These are phyloP conservation scores for Andrena cerasifolii DNA, from an alignment of 1,140 invertebrate genomes.

Conservation along the genomic window DNA sequence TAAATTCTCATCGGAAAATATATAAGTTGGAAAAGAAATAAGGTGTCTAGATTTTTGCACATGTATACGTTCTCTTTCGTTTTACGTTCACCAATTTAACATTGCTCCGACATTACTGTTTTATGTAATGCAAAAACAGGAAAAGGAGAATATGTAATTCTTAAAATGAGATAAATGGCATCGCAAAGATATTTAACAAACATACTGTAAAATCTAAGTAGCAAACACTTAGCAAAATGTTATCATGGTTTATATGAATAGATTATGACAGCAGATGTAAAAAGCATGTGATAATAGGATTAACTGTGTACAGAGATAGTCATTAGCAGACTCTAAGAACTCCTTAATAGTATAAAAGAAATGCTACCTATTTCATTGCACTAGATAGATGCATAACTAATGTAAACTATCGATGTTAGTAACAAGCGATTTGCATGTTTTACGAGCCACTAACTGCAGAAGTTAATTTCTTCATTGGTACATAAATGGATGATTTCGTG, in stretches of 20 bases:
- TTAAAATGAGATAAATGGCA: conserved; percentile 51
- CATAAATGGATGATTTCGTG: not conserved
- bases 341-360: conserved; percentile 3
- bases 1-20: not conserved
- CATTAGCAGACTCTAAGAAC: not conserved
- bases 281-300: conserved; percentile 28
- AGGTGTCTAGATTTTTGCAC: not conserved
- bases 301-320: conserved; percentile 1
- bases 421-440: conserved; percentile 35
- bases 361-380: not conserved
- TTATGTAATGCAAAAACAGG: conserved; percentile 40
- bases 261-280: conserved; percentile 21
- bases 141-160: conserved; percentile 48
- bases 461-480: not conserved
- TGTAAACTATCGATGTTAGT: conserved; percentile 10
- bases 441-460: conserved; percentile 2
- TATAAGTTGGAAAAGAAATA: not conserved
- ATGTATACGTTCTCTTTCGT: not conserved
- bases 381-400: conserved; percentile 20
- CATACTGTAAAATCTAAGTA: conserved; percentile 55
- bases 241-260: conserved; percentile 9
- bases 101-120: not conserved
- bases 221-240: conserved; percentile 50
- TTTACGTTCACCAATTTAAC: not conserved
- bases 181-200: conserved; percentile 44